Evolutionary conservation across 2,797 vertebrate genomes (phyloP), one percentile per base, ranked within the genome.

Genomic region (Ceryle rudis): DNA sequence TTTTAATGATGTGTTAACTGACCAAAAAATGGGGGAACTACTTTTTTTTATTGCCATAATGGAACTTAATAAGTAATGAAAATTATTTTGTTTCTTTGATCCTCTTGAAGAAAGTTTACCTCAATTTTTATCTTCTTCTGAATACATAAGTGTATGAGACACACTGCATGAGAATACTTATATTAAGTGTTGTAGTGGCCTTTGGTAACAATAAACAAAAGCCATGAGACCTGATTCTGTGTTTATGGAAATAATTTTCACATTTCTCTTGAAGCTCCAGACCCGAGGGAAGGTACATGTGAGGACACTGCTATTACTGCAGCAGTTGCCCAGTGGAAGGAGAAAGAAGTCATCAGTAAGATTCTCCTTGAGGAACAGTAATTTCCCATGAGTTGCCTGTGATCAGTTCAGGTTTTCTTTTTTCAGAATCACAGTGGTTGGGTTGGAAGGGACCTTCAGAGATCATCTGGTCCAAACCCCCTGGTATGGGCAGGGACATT

Each of bases 241-340:
- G 17, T 73, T 79, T 6, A 74, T 7, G 39, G 35, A 70, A 46
- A 75, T 37, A 41, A 83, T 37, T 1, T 20, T 74, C 8, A 7
- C 17, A 3, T 81, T 77, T 77, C 42, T 81, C 2, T n/a, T 81
- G 41, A 84, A 94, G 11, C 17, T 79, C 4, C 19, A 54, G 25
- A 20, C 25, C 66, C 2, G 1, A 69, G 41, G 11, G 26, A 49
- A 37, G 14, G 3, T 41, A 58, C 0, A 0, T 35, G 10, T 31
- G 44, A 62, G 21, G 29, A 65, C n/a, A 14, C 8, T 1, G 4
- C 42, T 85, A 35, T n/a, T n/a, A n/a, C n/a, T n/a, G 37, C 46
- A 72, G 1, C 35, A 74, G 35, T 26, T 65, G 25, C 21, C 28
- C 11, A 5, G 41, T 78, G 57, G 25, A 91, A 78, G 44, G 28